These are phyloP conservation scores for Arctia plantaginis DNA, from an alignment of 2,888 invertebrate species.

Conservation along the genomic window DNA sequence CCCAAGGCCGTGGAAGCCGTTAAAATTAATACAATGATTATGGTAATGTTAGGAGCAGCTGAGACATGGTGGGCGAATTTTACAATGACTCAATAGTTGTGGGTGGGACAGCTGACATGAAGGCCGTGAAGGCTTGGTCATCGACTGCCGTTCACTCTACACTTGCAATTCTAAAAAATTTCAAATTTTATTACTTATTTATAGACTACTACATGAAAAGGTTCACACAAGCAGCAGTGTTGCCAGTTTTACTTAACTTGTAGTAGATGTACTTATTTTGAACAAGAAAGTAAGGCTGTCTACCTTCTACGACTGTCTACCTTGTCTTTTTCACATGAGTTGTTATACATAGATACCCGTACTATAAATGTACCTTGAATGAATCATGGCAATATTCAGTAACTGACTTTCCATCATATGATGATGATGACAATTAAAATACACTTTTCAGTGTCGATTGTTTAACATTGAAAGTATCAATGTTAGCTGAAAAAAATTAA, in stretches of 20 bases:
- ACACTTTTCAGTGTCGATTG: background rate
- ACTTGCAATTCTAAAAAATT: slow-evolving; percentile 34
- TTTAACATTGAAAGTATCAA: background rate
- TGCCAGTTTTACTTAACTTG: background rate
- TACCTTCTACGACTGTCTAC: no score
- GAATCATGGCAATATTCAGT: no score
- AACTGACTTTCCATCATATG: background rate
- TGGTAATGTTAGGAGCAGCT: slow-evolving; percentile 68
- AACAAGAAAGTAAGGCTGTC: background rate
- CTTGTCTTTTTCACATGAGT: background rate
- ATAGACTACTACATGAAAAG: slow-evolving; percentile 27
- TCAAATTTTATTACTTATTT: slow-evolving; percentile 38
- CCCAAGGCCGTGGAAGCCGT: slow-evolving; percentile 73
- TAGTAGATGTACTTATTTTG: background rate
- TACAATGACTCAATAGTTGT: slow-evolving; percentile 75
- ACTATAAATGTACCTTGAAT: background rate
- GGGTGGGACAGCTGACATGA: slow-evolving; percentile 72
- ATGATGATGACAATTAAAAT: background rate
- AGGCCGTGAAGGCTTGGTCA: slow-evolving; percentile 75
- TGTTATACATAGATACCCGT: background rate
- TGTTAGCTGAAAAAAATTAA: background rate
- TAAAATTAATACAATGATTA: slow-evolving; percentile 72
- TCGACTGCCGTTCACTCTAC: slow-evolving; percentile 64
- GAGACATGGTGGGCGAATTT: slow-evolving; percentile 67
- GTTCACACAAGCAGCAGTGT: slow-evolving; percentile 26